Conservation (phyloP, 35 echinoderm and acorn worm genomes). For the Apostichopus japonicus region DNA sequence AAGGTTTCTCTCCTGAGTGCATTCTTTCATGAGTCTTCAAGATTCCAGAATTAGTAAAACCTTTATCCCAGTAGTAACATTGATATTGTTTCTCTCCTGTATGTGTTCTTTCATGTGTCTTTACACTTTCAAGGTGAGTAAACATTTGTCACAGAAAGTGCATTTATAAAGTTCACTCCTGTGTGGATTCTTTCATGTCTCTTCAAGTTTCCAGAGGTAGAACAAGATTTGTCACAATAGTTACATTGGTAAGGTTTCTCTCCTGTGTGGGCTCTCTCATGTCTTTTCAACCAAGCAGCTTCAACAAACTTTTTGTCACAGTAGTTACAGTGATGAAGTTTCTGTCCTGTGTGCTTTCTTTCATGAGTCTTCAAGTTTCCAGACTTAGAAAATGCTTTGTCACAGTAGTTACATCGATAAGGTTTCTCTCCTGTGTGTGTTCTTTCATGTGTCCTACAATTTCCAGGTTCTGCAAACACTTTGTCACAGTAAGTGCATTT, state of each 20-base stretch:
- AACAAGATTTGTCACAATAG: neutral
- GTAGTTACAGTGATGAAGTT: neutral
- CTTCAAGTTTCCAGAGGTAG: neutral
- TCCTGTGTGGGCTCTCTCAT: neutral
- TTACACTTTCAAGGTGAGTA: neutral
- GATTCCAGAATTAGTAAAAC: too few species aligned
- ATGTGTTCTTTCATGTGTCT: neutral
- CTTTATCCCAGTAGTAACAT: neutral
- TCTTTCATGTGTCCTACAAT: neutral
- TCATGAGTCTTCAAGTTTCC: neutral
- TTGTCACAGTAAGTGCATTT: slow-evolving; percentile 64
- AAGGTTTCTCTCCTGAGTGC: slow-evolving; percentile 81
- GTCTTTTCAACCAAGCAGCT: neutral
- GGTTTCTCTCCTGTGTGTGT: neutral
- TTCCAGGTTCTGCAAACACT: neutral
- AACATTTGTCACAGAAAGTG: neutral
- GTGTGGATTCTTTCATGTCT: neutral
- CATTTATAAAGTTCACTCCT: neutral
- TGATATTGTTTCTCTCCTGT: slow-evolving; percentile 26
- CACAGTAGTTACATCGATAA: neutral
- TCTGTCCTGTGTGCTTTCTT: neutral
- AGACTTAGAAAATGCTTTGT: neutral
- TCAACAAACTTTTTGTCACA: neutral
- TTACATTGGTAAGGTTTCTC: slow-evolving; percentile 4
- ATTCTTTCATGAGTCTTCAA: slow-evolving; percentile 57